Base-by-base conservation (phyloP, 2,113 vertebrate genomes). In the Micromys minutus region DNA sequence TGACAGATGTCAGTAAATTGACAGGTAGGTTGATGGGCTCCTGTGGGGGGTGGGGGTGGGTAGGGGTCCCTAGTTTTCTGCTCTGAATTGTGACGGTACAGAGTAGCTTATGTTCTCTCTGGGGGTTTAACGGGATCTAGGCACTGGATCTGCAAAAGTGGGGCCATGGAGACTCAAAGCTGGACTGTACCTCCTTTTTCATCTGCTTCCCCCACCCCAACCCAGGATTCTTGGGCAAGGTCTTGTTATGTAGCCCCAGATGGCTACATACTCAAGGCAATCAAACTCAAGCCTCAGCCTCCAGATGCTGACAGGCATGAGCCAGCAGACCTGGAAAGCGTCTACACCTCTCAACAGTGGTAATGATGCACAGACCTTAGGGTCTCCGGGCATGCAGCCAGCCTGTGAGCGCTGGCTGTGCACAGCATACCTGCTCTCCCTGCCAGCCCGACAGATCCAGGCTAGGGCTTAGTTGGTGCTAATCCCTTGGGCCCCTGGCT, bases 381-480 rank as follows among this genome's bases (percentile, higher is more conserved):
- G 26, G 36, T 9, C 13, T 6, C 57, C 55, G 15, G 39, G 26
- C 12, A 57, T 0, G 21, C 0, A 1, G 0, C 4, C 29, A 22
- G 72, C 39, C 22, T 1, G 31, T 12, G 69, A 45, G 17, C 0
- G 4, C 42, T 36, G 16, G 72, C 29, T 39, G 12, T 26, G 55
- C 16, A 47, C 22, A 11, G 19, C 3, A 50, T 9, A 61, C 72
- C 72, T 26, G 84, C 45, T n/a, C 72, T 79, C 15, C 59, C 72
- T 8, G 45, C 57, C 34, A 65, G 88, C 42, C 52, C 19, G n/a
- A 7, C 1, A 24, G 29, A 26, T n/a, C 45, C n/a, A 50, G 42
- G 13, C 45, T 50, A 29, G 75, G 34, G 3, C 61, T 67, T 22
- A 2, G 59, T 0, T 16, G 7, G 12, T 12, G 45, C 47, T 1